Percentiles rank a stretch among this genome's conserved stretches.
These are phyloP conservation scores for Notechis scutatus DNA, from an alignment of 2,113 vertebrate species.

Conservation along the genomic window DNA sequence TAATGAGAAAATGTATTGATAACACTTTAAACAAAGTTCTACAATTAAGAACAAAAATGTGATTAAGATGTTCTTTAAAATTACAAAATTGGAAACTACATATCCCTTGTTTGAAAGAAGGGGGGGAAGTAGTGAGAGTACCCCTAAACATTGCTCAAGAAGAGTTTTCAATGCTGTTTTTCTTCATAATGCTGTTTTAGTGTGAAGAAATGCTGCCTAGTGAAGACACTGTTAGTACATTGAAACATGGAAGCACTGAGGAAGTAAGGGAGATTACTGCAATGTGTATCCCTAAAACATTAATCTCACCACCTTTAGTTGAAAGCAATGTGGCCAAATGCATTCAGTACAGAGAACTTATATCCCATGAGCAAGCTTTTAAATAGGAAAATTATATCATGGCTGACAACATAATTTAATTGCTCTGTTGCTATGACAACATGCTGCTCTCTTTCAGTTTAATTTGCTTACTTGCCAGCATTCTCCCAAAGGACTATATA, in stretches of 20 bases:
- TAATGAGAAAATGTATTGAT: background rate
- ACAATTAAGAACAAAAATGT: background rate
- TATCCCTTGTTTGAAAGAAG: background rate
- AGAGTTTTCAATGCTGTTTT: background rate
- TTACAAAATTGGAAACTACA: background rate
- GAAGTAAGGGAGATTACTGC: background rate
- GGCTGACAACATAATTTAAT: conserved; percentile 91
- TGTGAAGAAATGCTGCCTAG: background rate
- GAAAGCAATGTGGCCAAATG: conserved; percentile 20
- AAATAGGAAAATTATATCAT: conserved; percentile 84
- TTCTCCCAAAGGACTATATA: conserved; percentile 70
- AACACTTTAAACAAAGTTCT: background rate
- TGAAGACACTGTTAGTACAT: background rate
- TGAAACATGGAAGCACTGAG: background rate
- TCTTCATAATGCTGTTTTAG: background rate
- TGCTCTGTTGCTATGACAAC: conserved; percentile 86
- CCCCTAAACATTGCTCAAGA: background rate
- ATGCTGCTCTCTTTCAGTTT: conserved; percentile 83
- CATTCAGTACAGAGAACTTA: conserved; percentile 70
- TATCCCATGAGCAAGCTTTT: conserved; percentile 74
- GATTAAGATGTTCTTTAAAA: background rate
- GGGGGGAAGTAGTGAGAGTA: too few species aligned
- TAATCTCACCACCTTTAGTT: background rate
- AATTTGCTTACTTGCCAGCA: conserved; percentile 84
- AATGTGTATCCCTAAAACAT: background rate